A percentile compares a stretch with the other conserved stretches of the same genome.
Evolutionary conservation across 92 coral and sea anemone species (phyloP).

Genomic region (Parazoanthus swiftii): DNA sequence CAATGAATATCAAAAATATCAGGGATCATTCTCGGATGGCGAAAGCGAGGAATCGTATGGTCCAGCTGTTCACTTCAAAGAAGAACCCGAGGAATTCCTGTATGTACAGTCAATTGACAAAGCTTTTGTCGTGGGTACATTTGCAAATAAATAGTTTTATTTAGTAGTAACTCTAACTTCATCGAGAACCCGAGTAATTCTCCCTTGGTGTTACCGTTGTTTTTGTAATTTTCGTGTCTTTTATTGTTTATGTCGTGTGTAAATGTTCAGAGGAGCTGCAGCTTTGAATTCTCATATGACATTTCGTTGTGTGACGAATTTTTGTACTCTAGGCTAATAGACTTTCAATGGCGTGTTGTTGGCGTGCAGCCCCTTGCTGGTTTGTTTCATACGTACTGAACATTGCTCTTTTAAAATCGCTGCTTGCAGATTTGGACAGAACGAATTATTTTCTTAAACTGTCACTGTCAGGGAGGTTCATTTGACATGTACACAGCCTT

Average conservation of each 20-base stretch:
- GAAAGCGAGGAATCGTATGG: constrained; percentile 65
- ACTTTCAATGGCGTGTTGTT: no score
- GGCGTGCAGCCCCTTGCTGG: no score
- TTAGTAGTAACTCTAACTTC: neutral
- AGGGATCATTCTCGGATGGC: constrained; percentile 65
- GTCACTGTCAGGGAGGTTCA: neutral
- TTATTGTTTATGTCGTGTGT: neutral
- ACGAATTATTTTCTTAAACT: neutral
- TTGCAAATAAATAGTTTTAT: neutral
- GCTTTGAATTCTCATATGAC: neutral
- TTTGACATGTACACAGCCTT: neutral
- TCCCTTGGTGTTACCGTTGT: neutral
- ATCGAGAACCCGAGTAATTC: neutral
- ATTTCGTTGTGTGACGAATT: no score
- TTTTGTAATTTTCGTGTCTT: neutral
- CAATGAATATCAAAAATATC: constrained; percentile 70
- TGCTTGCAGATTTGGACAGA: no score
- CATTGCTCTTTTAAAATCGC: no score
- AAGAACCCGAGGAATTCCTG: constrained; percentile 48
- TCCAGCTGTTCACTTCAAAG: constrained; percentile 63
- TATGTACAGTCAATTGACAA: constrained; percentile 36
- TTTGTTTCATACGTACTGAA: no score
- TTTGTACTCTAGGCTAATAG: no score
- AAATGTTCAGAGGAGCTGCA: neutral
- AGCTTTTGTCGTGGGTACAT: neutral